These are phyloP conservation scores for Tokudaia muenninki DNA, from an alignment of 2,797 vertebrate genomes.

Conservation along the genomic window DNA sequence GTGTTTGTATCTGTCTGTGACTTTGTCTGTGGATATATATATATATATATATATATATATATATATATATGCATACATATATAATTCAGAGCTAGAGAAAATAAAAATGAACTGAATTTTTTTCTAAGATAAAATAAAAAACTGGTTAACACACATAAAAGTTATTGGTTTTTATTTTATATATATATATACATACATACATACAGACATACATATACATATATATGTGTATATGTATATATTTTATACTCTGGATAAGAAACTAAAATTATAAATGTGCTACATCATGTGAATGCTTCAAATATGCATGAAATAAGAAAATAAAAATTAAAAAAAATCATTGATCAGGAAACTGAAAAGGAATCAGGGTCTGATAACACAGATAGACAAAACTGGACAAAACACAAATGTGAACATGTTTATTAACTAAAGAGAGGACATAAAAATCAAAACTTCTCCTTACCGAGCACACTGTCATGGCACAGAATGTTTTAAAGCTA, in stretches of 20 bases:
- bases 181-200: too few relatives aligned
- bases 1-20: neutral
- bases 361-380: slow-evolving; percentile 17
- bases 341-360: neutral
- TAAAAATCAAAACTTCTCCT: slow-evolving; percentile 11
- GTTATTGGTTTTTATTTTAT: too few relatives aligned
- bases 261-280: neutral
- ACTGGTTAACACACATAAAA: too few relatives aligned
- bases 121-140: too few relatives aligned
- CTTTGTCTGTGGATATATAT: neutral
- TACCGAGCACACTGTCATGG: neutral
- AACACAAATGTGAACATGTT: neutral
- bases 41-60: too few relatives aligned
- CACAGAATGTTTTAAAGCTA: slow-evolving; percentile 30
- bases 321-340: slow-evolving; percentile 21
- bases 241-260: neutral
- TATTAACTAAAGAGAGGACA: neutral
- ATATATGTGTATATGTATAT: neutral
- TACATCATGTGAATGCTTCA: neutral
- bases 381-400: slow-evolving; percentile 7
- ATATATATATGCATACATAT: too few relatives aligned
- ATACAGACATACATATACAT: neutral
- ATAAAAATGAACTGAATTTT: neutral
- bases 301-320: slow-evolving; percentile 41
- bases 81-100: neutral